Evolutionary conservation across 2,113 vertebrate species (phyloP).

Genomic region (Epinephelus moara): DNA sequence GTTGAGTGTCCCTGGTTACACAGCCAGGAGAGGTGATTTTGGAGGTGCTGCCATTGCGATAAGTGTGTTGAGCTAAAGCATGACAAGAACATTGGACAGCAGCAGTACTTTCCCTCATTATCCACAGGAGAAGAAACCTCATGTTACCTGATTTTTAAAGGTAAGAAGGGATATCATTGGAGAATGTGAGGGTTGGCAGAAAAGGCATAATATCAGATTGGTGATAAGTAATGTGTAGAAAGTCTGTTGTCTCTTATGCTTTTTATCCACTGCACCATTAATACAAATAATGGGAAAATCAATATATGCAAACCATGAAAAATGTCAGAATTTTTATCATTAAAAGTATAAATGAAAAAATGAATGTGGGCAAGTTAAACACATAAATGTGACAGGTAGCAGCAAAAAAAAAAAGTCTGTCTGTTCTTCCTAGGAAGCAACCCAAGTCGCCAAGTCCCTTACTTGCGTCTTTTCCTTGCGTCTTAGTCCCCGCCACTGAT

Average conservation of each 20-base stretch:
- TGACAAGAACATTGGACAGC: constrained; percentile 27
- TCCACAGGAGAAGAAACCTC: constrained; percentile 13
- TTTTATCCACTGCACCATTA: background rate
- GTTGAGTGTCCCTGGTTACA: constrained; percentile 17
- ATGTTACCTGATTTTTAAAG: constrained; percentile 13
- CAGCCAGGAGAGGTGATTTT: constrained; percentile 21
- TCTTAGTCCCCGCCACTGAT: too few species aligned
- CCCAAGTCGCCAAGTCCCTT: too few species aligned
- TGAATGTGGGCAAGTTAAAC: background rate
- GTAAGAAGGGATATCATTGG: background rate
- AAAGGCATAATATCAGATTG: background rate
- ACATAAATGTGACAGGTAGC: background rate
- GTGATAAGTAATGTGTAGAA: background rate
- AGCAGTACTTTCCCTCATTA: constrained; percentile 33
- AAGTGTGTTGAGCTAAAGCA: constrained; percentile 29
- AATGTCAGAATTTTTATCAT: background rate
- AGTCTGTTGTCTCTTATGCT: background rate
- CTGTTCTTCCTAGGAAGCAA: background rate
- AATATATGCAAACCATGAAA: background rate
- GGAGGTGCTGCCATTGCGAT: constrained; percentile 19
- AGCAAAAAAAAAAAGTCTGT: background rate
- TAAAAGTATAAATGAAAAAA: background rate
- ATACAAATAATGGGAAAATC: background rate
- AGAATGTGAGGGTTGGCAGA: constrained; percentile 11
- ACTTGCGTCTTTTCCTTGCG: too few species aligned